These are phyloP conservation scores for Merops nubicus DNA, from an alignment of 2,113 vertebrate species.

Conservation along the genomic window DNA sequence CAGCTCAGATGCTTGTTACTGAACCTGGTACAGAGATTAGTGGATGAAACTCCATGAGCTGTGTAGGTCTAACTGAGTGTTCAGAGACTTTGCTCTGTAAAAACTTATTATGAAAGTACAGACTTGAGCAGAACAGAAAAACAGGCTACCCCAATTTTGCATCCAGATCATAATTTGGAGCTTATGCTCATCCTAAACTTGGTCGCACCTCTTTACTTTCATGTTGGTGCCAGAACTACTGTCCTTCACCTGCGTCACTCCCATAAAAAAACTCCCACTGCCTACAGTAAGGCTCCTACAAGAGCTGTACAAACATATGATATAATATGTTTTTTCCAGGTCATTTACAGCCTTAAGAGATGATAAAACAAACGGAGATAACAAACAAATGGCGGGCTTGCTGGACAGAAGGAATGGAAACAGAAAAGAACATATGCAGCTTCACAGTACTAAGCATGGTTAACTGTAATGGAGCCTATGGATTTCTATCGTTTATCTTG, in stretches of 20 bases:
- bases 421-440: neutral
- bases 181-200: neutral
- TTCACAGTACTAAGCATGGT: neutral
- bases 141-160: neutral
- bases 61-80: neutral
- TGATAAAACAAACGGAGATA: neutral
- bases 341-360: neutral
- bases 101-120: neutral
- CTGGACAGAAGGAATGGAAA: neutral
- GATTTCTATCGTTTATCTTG: constrained; percentile 4
- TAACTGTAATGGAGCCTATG: neutral
- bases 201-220: constrained; percentile 4
- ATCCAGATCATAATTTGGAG: neutral
- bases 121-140: neutral
- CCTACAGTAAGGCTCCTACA: neutral
- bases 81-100: neutral
- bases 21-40: neutral
- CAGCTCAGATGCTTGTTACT: neutral
- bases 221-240: neutral
- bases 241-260: neutral
- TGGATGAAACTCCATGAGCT: neutral
- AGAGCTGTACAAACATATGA: neutral
- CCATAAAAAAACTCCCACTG: neutral
- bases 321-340: neutral
- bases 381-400: neutral